Percentiles rank a stretch among this genome's conserved stretches.
Evolutionary conservation across 2,797 vertebrate species (phyloP).

Genomic region (Pseudochirops corinnae): DNA sequence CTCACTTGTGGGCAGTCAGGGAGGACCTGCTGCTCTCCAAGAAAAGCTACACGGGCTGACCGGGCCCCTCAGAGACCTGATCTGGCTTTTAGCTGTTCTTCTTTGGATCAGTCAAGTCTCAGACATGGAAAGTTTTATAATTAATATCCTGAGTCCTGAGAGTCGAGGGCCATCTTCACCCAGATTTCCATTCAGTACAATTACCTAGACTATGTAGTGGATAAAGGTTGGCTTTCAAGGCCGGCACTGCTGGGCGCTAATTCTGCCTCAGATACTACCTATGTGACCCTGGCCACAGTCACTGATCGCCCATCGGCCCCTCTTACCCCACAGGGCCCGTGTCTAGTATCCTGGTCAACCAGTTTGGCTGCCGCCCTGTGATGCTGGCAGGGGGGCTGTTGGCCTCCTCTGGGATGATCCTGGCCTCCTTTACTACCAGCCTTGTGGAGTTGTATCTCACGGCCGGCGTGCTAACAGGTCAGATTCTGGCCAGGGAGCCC

Average conservation of each 20-base stretch:
- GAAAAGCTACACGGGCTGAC: not conserved
- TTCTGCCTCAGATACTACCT: not conserved
- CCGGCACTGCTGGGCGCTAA: not conserved
- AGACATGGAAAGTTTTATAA: too few species aligned
- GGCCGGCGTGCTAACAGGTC: constrained; percentile 89
- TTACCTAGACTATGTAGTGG: not conserved
- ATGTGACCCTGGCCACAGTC: not conserved
- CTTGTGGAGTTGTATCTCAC: constrained; percentile 90
- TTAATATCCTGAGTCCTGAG: not conserved
- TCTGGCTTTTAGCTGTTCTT: too few species aligned
- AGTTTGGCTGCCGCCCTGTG: constrained; percentile 89
- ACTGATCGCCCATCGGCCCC: constrained; percentile 14
- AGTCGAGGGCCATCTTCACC: not conserved
- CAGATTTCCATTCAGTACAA: not conserved
- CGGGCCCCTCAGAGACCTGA: too few species aligned
- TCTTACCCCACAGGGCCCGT: constrained; percentile 84
- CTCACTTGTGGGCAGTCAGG: too few species aligned
- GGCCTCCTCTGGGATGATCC: constrained; percentile 88
- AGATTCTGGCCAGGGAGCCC: constrained; percentile 48
- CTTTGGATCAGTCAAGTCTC: too few species aligned
- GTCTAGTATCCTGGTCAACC: constrained; percentile 89
- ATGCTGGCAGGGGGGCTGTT: constrained; percentile 89
- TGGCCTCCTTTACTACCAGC: constrained; percentile 88
- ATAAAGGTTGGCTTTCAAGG: not conserved
- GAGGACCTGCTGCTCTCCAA: too few species aligned